Percentiles rank a stretch among this genome's conserved stretches.
phyloP scores from a whole-genome alignment of 2,888 invertebrate genomes.

The Abrostola tripartita region DNA sequence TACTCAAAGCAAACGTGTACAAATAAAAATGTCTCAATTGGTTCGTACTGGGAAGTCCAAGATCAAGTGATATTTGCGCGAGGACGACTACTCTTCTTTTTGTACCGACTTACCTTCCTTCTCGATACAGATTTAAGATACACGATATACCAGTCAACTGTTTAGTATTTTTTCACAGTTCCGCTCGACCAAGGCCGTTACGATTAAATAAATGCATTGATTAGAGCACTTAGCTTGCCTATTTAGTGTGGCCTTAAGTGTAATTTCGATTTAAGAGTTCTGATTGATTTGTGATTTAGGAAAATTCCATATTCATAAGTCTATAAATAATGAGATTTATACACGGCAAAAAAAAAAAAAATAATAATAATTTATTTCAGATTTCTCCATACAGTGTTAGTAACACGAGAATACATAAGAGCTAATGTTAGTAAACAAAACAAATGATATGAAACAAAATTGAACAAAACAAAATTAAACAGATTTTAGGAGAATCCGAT shows the following conservation, averaged over 20 bases:
- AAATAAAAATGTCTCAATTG: constrained; percentile 44
- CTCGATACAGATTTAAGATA: constrained; percentile 38
- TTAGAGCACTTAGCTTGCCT: constrained; percentile 43
- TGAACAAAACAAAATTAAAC: too few relatives aligned
- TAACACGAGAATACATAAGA: too few relatives aligned
- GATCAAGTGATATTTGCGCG: constrained; percentile 78
- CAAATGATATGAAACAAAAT: too few relatives aligned
- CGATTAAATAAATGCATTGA: constrained; percentile 28
- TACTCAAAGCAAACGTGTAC: constrained; percentile 11
- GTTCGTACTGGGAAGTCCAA: constrained; percentile 67
- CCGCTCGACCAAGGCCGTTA: constrained; percentile 49
- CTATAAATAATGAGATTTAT: too few relatives aligned
- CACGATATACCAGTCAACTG: constrained; percentile 18
- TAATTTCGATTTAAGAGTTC: constrained; percentile 45
- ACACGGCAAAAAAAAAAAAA: too few relatives aligned
- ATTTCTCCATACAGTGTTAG: too few relatives aligned
- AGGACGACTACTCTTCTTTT: constrained; percentile 80
- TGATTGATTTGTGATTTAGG: constrained; percentile 19
- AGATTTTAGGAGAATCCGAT: too few relatives aligned
- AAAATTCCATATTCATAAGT: too few relatives aligned
- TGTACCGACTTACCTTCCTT: constrained; percentile 53
- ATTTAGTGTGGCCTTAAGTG: constrained; percentile 46
- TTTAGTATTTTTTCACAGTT: constrained; percentile 42
- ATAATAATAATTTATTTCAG: too few relatives aligned
- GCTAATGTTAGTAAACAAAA: too few relatives aligned